Evolutionary conservation across 2,797 vertebrate species (phyloP).

Genomic region (Cheirogaleus major): DNA sequence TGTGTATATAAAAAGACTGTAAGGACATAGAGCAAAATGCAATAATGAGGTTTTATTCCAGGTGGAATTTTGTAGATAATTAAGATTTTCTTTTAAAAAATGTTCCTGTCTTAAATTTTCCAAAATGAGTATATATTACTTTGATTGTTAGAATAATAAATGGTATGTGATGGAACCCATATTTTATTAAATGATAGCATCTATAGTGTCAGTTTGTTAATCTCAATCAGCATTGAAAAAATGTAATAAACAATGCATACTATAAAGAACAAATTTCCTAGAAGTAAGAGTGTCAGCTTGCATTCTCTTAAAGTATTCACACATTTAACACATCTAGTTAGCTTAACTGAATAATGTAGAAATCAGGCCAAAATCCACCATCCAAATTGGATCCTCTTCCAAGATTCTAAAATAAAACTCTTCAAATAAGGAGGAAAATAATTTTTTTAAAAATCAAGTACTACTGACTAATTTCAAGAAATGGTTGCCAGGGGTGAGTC

Average conservation of each 20-base stretch:
- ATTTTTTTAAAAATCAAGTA: not conserved
- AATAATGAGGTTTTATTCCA: not conserved
- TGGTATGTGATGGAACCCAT: not conserved
- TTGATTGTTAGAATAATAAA: not conserved
- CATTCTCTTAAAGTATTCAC: slow-evolving; percentile 49
- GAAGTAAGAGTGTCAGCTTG: slow-evolving; percentile 41
- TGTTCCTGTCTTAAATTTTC: not conserved
- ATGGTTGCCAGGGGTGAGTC: not conserved
- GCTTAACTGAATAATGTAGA: slow-evolving; percentile 60
- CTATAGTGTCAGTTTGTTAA: not conserved
- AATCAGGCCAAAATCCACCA: slow-evolving; percentile 42
- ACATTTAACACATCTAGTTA: slow-evolving; percentile 58
- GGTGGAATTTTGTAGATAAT: not conserved
- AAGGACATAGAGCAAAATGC: not conserved
- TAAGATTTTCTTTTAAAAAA: not conserved
- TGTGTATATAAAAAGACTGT: not conserved
- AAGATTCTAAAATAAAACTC: slow-evolving; percentile 64
- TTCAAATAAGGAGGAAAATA: slow-evolving; percentile 42
- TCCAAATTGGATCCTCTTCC: slow-evolving; percentile 37
- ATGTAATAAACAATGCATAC: slow-evolving; percentile 28
- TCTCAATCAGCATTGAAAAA: slow-evolving; percentile 44
- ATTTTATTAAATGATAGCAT: slow-evolving; percentile 40
- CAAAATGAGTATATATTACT: not conserved
- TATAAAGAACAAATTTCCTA: slow-evolving; percentile 54
- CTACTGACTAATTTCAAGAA: not conserved